Evolutionary conservation across 2,888 invertebrate species (phyloP), one percentile per base, ranked within the genome.

Genomic region (Sturmia bella): DNA sequence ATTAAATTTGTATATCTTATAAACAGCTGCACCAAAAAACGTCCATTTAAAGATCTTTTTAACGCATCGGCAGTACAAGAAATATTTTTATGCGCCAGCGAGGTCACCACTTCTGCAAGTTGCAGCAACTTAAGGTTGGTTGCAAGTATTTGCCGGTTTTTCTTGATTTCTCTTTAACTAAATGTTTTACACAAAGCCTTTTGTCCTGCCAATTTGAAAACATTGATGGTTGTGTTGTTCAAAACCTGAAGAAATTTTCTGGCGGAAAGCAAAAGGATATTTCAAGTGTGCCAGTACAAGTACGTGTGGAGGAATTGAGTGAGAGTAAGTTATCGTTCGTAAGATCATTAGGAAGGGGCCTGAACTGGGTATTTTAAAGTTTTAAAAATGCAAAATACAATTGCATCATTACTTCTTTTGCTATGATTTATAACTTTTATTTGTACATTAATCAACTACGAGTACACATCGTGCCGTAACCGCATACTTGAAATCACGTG

Each of bases 311-410:
- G 54, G 41, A 64, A 56, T 52, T 84, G 12, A 48, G 50, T 15
- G 66, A 73, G 21, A 43, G 84, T 79, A 66, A 59, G 45, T 21
- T n/a, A n/a, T n/a, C n/a, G n/a, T n/a, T n/a, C n/a, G n/a, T n/a
- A n/a, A n/a, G n/a, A n/a, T n/a, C n/a, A n/a, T n/a, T n/a, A n/a
- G n/a, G n/a, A n/a, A n/a, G n/a, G n/a, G n/a, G n/a, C n/a, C n/a
- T n/a, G n/a, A n/a, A n/a, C n/a, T n/a, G n/a, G n/a, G n/a, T n/a
- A n/a, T n/a, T n/a, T n/a, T n/a, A n/a, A n/a, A n/a, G n/a, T n/a
- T n/a, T n/a, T n/a, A n/a, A n/a, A n/a, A n/a, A n/a, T n/a, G n/a
- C n/a, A n/a, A n/a, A n/a, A n/a, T n/a, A n/a, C n/a, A n/a, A n/a
- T n/a, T n/a, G n/a, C n/a, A n/a, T n/a, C n/a, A n/a, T n/a, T n/a